These are phyloP conservation scores for Eupithecia pulchellata DNA, from an alignment of 2,888 invertebrate species.

Conservation along the genomic window DNA sequence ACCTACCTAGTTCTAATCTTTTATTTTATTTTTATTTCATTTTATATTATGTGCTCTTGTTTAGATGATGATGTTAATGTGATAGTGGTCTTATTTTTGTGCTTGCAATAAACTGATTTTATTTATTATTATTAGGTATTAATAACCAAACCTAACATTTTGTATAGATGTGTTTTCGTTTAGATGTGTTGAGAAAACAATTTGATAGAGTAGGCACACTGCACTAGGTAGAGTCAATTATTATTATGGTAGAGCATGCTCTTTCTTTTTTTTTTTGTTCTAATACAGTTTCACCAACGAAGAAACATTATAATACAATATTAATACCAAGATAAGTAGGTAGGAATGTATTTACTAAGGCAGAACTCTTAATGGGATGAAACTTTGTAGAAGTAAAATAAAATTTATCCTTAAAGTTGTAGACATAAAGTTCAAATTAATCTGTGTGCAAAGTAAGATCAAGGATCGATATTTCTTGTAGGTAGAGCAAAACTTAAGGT, in stretches of 20 bases:
- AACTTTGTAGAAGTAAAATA: background rate
- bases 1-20: too few species aligned
- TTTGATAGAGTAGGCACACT: background rate
- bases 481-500: background rate
- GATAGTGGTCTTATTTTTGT: too few species aligned
- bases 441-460: background rate
- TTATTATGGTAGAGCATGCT: background rate
- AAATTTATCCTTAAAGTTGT: background rate
- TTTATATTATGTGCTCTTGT: too few species aligned
- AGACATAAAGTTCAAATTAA: background rate
- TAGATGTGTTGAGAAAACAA: background rate
- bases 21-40: too few species aligned
- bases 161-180: too few species aligned
- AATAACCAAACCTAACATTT: too few species aligned
- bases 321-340: background rate
- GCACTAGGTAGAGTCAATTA: background rate
- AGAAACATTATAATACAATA: background rate
- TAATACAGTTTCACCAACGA: background rate
- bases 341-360: background rate
- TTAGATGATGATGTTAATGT: too few species aligned
- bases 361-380: background rate
- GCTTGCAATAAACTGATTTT: too few species aligned
- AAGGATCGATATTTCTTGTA: background rate
- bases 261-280: background rate
- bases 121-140: too few species aligned